phyloP scores from a whole-genome alignment of 1,140 invertebrate species.

The Macrotrachela quadricornifera region DNA sequence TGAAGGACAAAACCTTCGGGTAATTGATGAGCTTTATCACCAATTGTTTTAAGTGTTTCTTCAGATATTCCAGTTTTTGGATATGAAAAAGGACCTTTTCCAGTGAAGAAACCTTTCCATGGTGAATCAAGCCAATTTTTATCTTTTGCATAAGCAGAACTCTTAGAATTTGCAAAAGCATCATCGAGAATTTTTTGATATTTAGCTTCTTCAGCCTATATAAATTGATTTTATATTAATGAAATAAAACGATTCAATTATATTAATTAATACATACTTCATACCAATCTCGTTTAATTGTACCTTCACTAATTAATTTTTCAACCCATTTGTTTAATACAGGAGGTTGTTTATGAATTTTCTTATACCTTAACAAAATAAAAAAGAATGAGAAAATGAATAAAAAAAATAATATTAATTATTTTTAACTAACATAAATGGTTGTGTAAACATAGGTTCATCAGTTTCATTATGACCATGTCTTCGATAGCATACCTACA shows the following conservation, averaged over 20 bases:
- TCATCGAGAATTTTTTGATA: conserved; percentile 80
- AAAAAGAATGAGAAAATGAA: no score
- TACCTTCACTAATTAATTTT: conserved; percentile 60
- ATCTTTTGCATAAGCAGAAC: conserved; percentile 51
- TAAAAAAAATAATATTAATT: no score
- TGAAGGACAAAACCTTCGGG: conserved; percentile 86
- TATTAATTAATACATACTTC: conserved; percentile 33
- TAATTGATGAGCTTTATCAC: conserved; percentile 61
- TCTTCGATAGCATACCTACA: conserved; percentile 60
- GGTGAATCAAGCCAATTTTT: conserved; percentile 97
- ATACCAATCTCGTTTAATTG: conserved; percentile 68
- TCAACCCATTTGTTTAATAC: conserved; percentile 65
- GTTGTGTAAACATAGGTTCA: conserved; percentile 98
- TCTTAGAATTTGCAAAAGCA: conserved; percentile 65
- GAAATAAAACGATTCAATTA: not conserved
- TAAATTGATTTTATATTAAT: not conserved
- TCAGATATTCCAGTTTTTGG: conserved; percentile 71
- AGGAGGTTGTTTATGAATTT: conserved; percentile 61
- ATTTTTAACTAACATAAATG: conserved; percentile 90
- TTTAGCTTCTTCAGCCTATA: conserved; percentile 21
- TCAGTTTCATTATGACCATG: conserved; percentile 98
- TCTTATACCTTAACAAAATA: conserved; percentile 44
- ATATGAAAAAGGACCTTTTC: conserved; percentile 63
- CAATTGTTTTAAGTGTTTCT: conserved; percentile 75
- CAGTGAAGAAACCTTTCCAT: conserved; percentile 52